These are phyloP conservation scores for Colinus virginianus DNA, from an alignment of 2,113 vertebrate genomes.

Conservation along the genomic window DNA sequence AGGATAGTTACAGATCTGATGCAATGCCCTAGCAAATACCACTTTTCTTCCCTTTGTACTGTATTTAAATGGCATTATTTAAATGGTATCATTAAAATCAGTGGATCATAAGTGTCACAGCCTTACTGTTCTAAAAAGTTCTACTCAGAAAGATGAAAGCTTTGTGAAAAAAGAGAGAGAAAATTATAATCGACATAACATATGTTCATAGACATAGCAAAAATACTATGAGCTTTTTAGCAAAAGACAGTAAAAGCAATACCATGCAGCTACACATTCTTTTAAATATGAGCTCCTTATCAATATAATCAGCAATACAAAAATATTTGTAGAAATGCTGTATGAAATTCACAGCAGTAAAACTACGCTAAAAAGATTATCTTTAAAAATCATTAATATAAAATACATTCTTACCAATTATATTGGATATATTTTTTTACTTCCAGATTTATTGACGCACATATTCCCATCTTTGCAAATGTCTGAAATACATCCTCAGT, in stretches of 20 bases:
- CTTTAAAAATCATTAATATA: slow-evolving; percentile 4
- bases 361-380: background rate
- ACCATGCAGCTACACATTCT: fast-evolving
- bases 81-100: background rate
- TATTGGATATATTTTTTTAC: background rate
- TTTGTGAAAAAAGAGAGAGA: background rate
- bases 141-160: background rate
- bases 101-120: background rate
- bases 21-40: background rate
- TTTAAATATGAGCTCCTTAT: slow-evolving; percentile 14
- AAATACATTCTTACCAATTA: background rate
- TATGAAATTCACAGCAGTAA: background rate
- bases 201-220: too few species aligned
- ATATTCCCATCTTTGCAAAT: slow-evolving; percentile 13
- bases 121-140: background rate
- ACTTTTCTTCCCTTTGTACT: background rate
- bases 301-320: slow-evolving; percentile 12
- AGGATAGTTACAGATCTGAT: background rate
- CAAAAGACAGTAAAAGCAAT: background rate
- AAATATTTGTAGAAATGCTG: background rate
- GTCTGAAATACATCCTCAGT: background rate
- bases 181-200: background rate
- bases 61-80: background rate
- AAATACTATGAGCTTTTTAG: background rate
- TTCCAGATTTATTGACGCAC: background rate